These are phyloP conservation scores for Achatina immaculata DNA, from an alignment of 1,140 invertebrate species.

Conservation along the genomic window DNA sequence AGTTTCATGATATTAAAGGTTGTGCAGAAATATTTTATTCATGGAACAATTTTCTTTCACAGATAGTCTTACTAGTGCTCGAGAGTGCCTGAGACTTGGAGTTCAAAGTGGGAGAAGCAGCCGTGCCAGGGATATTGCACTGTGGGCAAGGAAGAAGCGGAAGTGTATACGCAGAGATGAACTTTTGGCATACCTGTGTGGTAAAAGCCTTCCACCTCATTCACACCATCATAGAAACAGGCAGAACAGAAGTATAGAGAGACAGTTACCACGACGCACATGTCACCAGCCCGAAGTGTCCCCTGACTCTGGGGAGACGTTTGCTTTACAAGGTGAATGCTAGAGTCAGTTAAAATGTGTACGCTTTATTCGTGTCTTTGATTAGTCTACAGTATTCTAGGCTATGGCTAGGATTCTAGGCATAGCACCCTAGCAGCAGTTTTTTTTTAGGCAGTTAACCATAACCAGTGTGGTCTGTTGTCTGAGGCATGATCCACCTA, in stretches of 20 bases:
- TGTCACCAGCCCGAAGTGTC: slow-evolving; percentile 46
- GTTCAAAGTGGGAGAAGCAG: slow-evolving; percentile 81
- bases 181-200: slow-evolving; percentile 82
- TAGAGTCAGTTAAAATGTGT: neutral
- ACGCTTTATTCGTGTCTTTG: no score
- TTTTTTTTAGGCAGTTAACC: no score
- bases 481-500: no score
- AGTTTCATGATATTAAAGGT: no score
- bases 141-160: slow-evolving; percentile 77
- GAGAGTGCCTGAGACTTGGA: slow-evolving; percentile 79
- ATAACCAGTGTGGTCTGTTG: no score
- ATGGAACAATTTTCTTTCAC: slow-evolving; percentile 43
- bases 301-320: slow-evolving; percentile 71
- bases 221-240: slow-evolving; percentile 76
- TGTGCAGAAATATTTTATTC: no score
- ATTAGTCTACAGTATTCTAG: no score
- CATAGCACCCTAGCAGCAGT: no score
- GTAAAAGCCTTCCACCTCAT: slow-evolving; percentile 77
- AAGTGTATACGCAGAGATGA: slow-evolving; percentile 83
- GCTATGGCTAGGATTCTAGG: no score
- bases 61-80: slow-evolving; percentile 83
- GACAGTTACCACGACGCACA: slow-evolving; percentile 62
- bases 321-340: slow-evolving; percentile 75
- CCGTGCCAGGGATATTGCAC: slow-evolving; percentile 81
- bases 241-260: slow-evolving; percentile 82